Percentiles rank a stretch among this genome's conserved stretches.
Conservation (phyloP, 2,113 vertebrate species). For the Rhynchomys soricoides region DNA sequence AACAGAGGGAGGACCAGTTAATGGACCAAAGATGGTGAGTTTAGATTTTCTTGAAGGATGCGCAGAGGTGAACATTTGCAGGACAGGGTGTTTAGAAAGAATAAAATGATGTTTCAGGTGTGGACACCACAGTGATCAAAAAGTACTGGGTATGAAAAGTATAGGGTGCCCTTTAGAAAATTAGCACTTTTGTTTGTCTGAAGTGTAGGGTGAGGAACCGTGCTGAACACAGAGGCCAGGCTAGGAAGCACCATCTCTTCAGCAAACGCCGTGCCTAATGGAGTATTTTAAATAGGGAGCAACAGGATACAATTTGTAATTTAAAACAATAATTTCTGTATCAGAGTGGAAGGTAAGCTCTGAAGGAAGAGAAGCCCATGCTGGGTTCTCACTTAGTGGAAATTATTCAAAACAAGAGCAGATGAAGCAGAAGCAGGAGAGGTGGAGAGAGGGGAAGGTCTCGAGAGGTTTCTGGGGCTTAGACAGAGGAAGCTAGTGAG, state of each 20-base stretch:
- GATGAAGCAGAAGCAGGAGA: background rate
- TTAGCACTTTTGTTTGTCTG: background rate
- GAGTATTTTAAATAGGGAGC: background rate
- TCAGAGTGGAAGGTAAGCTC: background rate
- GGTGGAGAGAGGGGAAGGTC: background rate
- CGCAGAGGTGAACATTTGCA: background rate
- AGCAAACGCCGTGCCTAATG: background rate
- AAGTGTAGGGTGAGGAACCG: background rate
- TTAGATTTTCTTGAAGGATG: conserved; percentile 46
- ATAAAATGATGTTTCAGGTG: background rate
- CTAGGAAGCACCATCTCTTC: background rate
- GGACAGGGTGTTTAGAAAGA: background rate
- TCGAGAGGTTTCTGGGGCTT: background rate
- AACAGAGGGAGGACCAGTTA: background rate
- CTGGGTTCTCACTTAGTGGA: background rate
- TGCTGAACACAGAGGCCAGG: background rate
- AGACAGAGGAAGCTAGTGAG: background rate
- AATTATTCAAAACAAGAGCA: background rate
- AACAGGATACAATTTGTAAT: background rate
- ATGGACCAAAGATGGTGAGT: background rate
- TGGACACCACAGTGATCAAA: background rate
- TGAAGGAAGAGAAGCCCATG: background rate
- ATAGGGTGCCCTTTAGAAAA: background rate
- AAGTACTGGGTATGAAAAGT: background rate
- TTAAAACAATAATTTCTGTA: background rate